A percentile compares a stretch with the other conserved stretches of the same genome.
phyloP scores from a whole-genome alignment of 2,113 vertebrate species.

The Nothobranchius kuhntae region DNA sequence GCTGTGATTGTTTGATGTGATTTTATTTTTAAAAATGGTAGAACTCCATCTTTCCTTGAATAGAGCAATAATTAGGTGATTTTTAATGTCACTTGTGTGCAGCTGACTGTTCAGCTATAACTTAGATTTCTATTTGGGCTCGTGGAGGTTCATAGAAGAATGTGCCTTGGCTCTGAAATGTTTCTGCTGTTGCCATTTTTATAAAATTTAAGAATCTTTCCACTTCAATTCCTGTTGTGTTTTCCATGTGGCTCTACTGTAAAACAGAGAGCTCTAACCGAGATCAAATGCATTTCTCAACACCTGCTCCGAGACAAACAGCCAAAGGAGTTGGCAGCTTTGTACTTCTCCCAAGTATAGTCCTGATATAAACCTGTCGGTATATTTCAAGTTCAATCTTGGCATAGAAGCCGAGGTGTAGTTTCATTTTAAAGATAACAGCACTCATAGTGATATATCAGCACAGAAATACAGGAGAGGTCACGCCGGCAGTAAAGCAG shows the following conservation, averaged over 20 bases:
- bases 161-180: not conserved
- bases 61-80: not conserved
- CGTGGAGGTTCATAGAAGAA: not conserved
- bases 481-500: conserved; percentile 25
- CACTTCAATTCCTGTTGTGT: not conserved
- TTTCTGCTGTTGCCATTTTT: conserved; percentile 24
- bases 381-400: conserved; percentile 35
- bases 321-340: conserved; percentile 31
- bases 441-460: conserved; percentile 48
- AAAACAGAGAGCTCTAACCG: conserved; percentile 24
- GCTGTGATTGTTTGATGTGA: too few species aligned
- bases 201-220: conserved; percentile 32
- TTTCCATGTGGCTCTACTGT: not conserved
- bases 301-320: conserved; percentile 71
- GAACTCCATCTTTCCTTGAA: not conserved
- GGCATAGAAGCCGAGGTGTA: conserved; percentile 17
- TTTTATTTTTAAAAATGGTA: too few species aligned
- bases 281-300: conserved; percentile 43
- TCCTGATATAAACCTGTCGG: conserved; percentile 64
- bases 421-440: conserved; percentile 38
- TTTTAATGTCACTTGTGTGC: not conserved
- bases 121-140: conserved; percentile 8
- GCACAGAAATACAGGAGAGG: conserved; percentile 17
- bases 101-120: not conserved
- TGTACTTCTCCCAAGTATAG: conserved; percentile 35